phyloP scores from a whole-genome alignment of 2,113 vertebrate species.

The Gallinago paraguaiae region DNA sequence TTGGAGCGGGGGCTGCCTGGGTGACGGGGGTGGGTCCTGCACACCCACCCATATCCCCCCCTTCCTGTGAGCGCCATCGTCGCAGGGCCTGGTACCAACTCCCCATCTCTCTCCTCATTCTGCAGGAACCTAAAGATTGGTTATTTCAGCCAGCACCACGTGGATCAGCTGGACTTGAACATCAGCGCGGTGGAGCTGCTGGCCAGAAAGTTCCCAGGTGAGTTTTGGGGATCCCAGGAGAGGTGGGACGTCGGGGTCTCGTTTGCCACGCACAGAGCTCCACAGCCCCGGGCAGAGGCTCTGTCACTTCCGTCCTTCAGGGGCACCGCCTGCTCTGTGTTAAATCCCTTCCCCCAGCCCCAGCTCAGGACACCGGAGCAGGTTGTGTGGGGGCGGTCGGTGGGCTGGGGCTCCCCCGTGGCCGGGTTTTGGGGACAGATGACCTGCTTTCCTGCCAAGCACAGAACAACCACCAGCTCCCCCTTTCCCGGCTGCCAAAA shows the following conservation, averaged over 20 bases:
- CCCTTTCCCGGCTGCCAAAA: background rate
- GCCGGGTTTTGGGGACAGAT: background rate
- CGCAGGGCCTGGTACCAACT: background rate
- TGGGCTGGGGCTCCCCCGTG: background rate
- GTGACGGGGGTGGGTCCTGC: background rate
- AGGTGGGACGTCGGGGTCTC: background rate
- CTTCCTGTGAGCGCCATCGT: fast-evolving
- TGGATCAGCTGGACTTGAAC: conserved; percentile 96
- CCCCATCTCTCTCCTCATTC: background rate
- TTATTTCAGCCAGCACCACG: conserved; percentile 97
- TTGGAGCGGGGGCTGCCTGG: background rate
- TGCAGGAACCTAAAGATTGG: conserved; percentile 94
- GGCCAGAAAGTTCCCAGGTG: conserved; percentile 93
- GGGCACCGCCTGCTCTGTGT: background rate
- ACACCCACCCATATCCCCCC: background rate
- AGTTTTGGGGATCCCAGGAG: background rate
- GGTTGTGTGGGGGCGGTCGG: background rate
- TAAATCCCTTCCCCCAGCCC: fast-evolving
- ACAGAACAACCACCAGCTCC: background rate
- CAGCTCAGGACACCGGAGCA: background rate
- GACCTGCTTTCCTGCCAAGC: background rate
- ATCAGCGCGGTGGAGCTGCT: conserved; percentile 92
- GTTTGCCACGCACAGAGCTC: background rate
- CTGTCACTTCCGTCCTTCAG: background rate
- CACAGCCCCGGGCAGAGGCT: background rate